These are phyloP conservation scores for Eupithecia subumbrata DNA, from an alignment of 2,888 invertebrate genomes.

Conservation along the genomic window DNA sequence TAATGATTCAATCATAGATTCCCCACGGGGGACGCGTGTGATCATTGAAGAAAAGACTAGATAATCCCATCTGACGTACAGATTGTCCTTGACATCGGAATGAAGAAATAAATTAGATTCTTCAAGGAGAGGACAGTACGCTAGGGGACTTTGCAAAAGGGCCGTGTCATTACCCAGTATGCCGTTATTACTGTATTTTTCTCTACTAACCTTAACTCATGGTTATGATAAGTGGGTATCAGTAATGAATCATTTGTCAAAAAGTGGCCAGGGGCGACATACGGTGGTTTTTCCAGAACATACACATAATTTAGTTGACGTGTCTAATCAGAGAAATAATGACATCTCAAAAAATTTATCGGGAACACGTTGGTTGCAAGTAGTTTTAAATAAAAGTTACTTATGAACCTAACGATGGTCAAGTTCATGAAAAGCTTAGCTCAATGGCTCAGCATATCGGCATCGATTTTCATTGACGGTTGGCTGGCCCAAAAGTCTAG, in stretches of 20 bases:
- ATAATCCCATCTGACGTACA: slow-evolving; percentile 50
- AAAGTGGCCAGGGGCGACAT: not conserved
- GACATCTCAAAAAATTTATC: not conserved
- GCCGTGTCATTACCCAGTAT: not conserved
- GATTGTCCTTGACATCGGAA: slow-evolving; percentile 59
- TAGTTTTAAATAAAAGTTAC: not conserved
- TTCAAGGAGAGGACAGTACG: not conserved
- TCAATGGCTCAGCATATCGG: not conserved
- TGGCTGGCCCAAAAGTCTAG: not conserved
- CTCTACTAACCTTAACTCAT: not conserved
- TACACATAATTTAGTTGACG: not conserved
- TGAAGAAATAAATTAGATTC: slow-evolving; percentile 10
- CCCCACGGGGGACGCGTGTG: slow-evolving; percentile 34
- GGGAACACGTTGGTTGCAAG: not conserved
- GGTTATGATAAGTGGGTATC: not conserved
- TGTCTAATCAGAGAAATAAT: not conserved
- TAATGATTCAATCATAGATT: slow-evolving; percentile 39
- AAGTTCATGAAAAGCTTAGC: no score
- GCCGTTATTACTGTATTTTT: not conserved
- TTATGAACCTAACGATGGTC: no score
- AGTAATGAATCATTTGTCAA: not conserved
- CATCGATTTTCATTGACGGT: not conserved
- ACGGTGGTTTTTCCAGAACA: not conserved
- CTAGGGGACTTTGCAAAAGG: not conserved
- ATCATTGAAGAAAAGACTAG: slow-evolving; percentile 29